Evolutionary conservation across 2,113 vertebrate genomes (phyloP).

Genomic region (Butorides virescens): DNA sequence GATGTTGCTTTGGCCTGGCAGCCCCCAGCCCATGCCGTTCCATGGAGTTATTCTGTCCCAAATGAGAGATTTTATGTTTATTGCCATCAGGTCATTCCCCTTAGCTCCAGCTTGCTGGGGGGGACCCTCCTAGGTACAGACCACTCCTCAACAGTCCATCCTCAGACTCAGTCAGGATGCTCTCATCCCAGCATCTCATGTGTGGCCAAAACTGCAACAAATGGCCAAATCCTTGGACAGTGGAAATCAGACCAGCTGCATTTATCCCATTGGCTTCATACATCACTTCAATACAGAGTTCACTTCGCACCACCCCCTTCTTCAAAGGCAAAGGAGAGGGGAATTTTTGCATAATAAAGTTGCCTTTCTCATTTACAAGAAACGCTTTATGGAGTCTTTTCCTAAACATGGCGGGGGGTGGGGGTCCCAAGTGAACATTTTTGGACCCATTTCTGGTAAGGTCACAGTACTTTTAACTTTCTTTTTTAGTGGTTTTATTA

Average conservation of each 20-base stretch:
- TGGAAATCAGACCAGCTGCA: neutral
- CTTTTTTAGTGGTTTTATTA: neutral
- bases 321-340: neutral
- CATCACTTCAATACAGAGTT: neutral
- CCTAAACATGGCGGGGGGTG: neutral
- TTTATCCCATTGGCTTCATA: rapidly evolving
- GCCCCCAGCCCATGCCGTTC: neutral
- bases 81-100: rapidly evolving
- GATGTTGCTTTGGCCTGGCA: rapidly evolving
- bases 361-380: neutral
- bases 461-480: neutral
- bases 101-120: neutral
- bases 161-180: neutral
- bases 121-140: neutral
- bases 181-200: neutral
- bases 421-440: neutral
- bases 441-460: neutral
- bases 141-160: no score
- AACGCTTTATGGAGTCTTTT: neutral
- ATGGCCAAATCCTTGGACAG: neutral
- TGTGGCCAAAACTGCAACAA: neutral
- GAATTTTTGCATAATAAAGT: neutral
- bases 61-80: neutral
- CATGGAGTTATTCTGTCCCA: rapidly evolving
- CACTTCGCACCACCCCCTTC: neutral